These are phyloP conservation scores for Caradrina clavipalpis DNA, from an alignment of 2,888 invertebrate species.

Conservation along the genomic window DNA sequence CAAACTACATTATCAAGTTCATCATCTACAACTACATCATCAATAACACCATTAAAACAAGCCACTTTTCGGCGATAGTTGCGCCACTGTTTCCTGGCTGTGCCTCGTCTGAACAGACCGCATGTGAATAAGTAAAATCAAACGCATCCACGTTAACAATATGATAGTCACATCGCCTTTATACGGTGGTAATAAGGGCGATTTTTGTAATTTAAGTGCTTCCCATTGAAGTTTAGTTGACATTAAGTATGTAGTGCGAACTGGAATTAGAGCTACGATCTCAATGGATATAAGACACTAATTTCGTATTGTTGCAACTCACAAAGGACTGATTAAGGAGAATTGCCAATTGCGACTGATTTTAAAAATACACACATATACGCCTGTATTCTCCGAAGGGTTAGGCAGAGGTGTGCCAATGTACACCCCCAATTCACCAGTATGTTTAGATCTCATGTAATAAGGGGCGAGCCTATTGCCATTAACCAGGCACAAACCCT, in stretches of 20 bases:
- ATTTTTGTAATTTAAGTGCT: background rate
- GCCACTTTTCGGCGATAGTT: background rate
- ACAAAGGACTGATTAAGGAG: slow-evolving; percentile 2
- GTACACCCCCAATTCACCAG: too few relatives aligned
- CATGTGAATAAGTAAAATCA: background rate
- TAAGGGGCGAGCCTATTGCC: too few relatives aligned
- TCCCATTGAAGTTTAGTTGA: background rate
- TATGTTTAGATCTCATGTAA: too few relatives aligned
- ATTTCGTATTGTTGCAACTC: slow-evolving; percentile 23
- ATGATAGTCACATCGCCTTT: background rate
- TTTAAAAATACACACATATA: too few relatives aligned
- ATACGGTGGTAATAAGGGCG: background rate
- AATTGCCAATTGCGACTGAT: too few relatives aligned
- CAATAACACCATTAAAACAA: too few relatives aligned
- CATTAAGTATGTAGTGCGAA: background rate
- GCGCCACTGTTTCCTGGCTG: background rate
- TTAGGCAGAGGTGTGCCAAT: too few relatives aligned
- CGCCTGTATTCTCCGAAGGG: too few relatives aligned
- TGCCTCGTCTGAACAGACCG: background rate
- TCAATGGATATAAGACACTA: slow-evolving; percentile 10
- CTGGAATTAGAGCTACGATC: background rate
- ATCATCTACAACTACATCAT: too few relatives aligned
- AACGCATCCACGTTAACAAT: background rate
- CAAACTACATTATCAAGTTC: too few relatives aligned
- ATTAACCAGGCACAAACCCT: too few relatives aligned